These are phyloP conservation scores for Sisor rabdophorus DNA, from an alignment of 2,113 vertebrate genomes.

Conservation along the genomic window DNA sequence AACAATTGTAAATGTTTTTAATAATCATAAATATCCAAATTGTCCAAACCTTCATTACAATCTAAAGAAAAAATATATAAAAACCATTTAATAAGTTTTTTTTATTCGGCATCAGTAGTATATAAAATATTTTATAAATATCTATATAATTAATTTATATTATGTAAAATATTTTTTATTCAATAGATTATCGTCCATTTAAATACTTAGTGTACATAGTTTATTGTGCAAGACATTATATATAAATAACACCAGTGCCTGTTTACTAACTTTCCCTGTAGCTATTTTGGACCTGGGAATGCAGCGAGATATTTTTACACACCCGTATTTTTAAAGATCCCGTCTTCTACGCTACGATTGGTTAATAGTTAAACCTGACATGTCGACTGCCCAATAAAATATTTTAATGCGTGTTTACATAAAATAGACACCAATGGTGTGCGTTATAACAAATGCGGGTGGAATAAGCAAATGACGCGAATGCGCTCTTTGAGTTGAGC, in stretches of 20 bases:
- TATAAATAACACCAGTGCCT: background rate
- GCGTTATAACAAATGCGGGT: background rate
- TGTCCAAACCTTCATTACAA: too few relatives aligned
- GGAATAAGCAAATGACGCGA: background rate
- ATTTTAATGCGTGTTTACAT: background rate
- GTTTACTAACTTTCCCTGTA: constrained; percentile 20
- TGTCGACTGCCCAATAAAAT: background rate
- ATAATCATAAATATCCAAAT: background rate
- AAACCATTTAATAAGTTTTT: background rate
- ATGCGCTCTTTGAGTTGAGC: constrained; percentile 47
- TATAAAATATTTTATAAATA: background rate
- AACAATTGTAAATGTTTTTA: background rate
- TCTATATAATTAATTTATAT: background rate
- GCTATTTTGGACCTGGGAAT: constrained; percentile 13
- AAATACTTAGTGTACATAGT: background rate
- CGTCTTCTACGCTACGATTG: background rate
- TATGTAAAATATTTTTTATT: background rate
- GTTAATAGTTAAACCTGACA: background rate
- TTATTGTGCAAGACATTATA: background rate
- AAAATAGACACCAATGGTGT: background rate
- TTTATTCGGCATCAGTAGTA: background rate
- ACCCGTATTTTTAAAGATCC: background rate
- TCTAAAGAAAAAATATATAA: background rate
- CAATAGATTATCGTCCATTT: too few relatives aligned
- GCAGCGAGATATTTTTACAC: constrained; percentile 1